Evolutionary conservation across 2,888 invertebrate species (phyloP).

Genomic region (Macrophya alboannulata): DNA sequence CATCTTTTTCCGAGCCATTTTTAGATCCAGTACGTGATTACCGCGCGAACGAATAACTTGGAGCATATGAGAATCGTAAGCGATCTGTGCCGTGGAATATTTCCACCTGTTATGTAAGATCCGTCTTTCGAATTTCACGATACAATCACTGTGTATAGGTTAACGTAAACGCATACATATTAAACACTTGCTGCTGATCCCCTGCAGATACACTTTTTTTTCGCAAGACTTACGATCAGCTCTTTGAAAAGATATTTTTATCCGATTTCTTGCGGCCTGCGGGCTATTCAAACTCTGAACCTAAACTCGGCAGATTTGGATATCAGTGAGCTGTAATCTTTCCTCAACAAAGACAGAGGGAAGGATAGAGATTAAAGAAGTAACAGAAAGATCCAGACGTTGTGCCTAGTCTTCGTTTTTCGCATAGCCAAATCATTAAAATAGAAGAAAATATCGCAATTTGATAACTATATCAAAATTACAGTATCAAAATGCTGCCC

Average conservation of each 20-base stretch:
- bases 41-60: background rate
- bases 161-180: background rate
- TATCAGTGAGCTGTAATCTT: background rate
- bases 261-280: background rate
- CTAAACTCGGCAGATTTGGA: background rate
- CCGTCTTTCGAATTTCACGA: background rate
- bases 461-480: background rate
- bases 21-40: background rate
- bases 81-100: conserved; percentile 34
- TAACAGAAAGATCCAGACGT: background rate
- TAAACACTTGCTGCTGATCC: too few relatives aligned
- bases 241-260: background rate
- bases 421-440: background rate
- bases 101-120: conserved; percentile 42
- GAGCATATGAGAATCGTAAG: background rate
- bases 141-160: conserved; percentile 1
- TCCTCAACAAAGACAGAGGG: background rate
- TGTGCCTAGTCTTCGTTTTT: background rate
- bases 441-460: background rate
- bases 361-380: background rate
- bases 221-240: background rate
- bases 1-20: background rate
- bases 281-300: background rate
- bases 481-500: background rate
- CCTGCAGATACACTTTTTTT: background rate